Base-by-base conservation (phyloP, 2,113 vertebrate species). In the Microtus oregoni region DNA sequence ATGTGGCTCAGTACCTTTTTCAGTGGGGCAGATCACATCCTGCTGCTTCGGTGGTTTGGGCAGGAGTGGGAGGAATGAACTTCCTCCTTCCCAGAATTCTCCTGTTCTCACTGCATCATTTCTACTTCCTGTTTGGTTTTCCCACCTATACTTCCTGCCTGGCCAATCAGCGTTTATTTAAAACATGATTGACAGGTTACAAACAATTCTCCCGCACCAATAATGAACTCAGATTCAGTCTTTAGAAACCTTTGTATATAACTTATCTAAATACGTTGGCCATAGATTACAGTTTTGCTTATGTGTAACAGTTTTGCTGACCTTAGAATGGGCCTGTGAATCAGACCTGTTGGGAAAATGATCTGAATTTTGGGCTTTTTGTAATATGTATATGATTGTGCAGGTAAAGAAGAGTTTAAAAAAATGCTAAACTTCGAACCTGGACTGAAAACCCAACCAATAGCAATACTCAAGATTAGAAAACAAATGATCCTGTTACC, bases 291-390 rank as follows among this genome's bases (percentile, higher is more conserved):
- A 68, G 30, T 68, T 97, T 96, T 94, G 28, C 89, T 89, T 52
- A 52, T 52, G 50, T 52, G 3, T 52, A 52, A 0, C 30, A 68
- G 5, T 68, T 97, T 96, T 94, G 28, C 89, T 89, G 89, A 73
- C 32, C 91, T 63, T 61, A n/a, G 76, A 86, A 52, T 78, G 78
- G 13, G 1, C 87, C 65, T 89, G 3, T 81, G 19, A 28, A 73
- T 17, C 47, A 55, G 61, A 70, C 14, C 55, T 90, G n/a, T 97
- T 90, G 89, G 26, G 52, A 76, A 72, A 47, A 67, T 20, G 86
- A 38, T 92, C 44, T 92, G 47, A 91, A 86, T 68, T 75, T 92
- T 7, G 3, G 13, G 47, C 72, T 89, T 96, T 91, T 73, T 89
- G 13, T 95, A 41, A 86, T 55, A 41, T 11, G 70, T 41, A 32